phyloP scores from a whole-genome alignment of 2,797 vertebrate species.

The Lacerta bilineata region DNA sequence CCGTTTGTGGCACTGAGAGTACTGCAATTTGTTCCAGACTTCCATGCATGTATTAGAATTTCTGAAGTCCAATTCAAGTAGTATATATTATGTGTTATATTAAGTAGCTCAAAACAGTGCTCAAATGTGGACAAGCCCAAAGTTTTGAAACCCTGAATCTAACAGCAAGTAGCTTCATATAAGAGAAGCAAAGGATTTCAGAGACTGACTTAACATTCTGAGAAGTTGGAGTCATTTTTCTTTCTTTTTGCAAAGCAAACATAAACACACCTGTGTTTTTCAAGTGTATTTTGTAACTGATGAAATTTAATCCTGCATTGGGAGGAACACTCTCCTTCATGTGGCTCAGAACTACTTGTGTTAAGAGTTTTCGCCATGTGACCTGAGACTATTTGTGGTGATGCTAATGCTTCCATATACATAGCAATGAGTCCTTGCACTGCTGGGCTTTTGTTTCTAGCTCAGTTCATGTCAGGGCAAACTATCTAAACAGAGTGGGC shows the following conservation, averaged over 20 bases:
- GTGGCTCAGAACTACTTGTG: conserved; percentile 7
- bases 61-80: no score
- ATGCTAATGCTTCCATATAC: neutral
- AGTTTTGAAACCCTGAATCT: neutral
- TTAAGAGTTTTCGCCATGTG: conserved; percentile 7
- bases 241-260: neutral
- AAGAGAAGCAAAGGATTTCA: conserved; percentile 6
- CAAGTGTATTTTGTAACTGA: conserved; percentile 27
- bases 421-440: neutral
- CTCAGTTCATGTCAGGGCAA: conserved; percentile 9
- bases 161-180: neutral
- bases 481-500: neutral
- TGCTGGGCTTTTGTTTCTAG: neutral
- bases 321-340: conserved; percentile 18
- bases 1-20: no score
- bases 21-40: no score
- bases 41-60: no score
- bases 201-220: neutral
- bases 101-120: no score
- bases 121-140: no score
- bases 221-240: neutral
- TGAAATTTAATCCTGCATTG: conserved; percentile 20
- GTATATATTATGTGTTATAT: no score
- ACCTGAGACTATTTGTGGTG: conserved; percentile 5
- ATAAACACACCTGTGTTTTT: conserved; percentile 35